Conservation (phyloP, 2,113 vertebrate species). For the Rousettus leschenaultii region DNA sequence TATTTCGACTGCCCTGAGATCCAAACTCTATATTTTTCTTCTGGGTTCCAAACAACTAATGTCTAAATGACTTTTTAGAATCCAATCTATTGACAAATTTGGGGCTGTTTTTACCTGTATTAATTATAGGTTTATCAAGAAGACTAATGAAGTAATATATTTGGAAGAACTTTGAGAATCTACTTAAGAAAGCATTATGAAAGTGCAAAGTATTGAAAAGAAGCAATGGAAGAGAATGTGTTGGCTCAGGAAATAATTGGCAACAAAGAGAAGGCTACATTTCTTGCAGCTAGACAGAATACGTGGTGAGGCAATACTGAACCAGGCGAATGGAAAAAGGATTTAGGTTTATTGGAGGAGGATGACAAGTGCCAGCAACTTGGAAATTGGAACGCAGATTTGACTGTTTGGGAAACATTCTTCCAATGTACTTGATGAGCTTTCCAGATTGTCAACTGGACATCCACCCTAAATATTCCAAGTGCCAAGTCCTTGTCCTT, state of each 20-base stretch:
- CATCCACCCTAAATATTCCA: neutral
- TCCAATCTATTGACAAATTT: neutral
- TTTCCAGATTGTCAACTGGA: constrained; percentile 26
- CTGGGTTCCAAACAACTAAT: neutral
- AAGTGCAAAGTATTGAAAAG: neutral
- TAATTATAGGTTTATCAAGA: constrained; percentile 18
- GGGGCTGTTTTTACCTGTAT: neutral
- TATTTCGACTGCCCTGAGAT: neutral
- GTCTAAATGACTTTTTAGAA: neutral
- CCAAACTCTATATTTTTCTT: neutral
- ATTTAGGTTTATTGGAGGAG: constrained; percentile 30
- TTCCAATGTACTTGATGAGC: neutral
- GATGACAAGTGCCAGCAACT: neutral
- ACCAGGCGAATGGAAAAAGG: constrained; percentile 17
- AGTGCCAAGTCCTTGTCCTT: neutral
- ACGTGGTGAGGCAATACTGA: neutral
- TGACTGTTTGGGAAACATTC: neutral
- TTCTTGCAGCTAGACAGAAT: constrained; percentile 41
- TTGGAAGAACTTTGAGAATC: constrained; percentile 4
- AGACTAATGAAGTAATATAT: constrained; percentile 5
- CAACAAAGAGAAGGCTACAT: neutral
- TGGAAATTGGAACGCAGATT: constrained; percentile 20
- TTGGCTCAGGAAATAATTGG: constrained; percentile 23
- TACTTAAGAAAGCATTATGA: neutral
- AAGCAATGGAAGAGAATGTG: neutral